phyloP scores from a whole-genome alignment of 2,113 vertebrate genomes.

The Callospermophilus lateralis region DNA sequence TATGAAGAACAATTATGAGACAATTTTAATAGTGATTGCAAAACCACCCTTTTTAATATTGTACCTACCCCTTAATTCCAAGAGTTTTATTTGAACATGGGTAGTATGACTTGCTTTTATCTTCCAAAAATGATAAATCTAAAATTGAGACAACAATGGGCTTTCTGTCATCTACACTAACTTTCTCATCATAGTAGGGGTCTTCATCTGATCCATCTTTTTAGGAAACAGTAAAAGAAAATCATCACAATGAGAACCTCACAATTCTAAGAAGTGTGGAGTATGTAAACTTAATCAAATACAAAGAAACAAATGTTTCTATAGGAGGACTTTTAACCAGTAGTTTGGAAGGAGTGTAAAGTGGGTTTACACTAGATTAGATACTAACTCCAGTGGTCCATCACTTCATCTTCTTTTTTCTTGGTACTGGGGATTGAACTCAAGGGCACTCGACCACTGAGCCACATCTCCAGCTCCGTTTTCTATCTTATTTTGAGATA shows the following conservation, averaged over 20 bases:
- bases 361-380: not conserved
- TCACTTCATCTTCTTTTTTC: not conserved
- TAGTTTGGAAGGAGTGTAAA: not conserved
- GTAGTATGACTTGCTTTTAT: not conserved
- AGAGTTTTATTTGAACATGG: constrained; percentile 41
- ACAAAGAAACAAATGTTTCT: constrained; percentile 28
- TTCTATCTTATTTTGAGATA: no score
- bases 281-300: constrained; percentile 19
- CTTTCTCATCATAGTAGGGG: not conserved
- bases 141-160: not conserved
- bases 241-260: not conserved
- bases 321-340: not conserved
- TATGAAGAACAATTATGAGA: constrained; percentile 18
- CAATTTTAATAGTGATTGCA: constrained; percentile 41
- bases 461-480: no score
- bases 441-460: no score
- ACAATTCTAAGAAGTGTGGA: not conserved
- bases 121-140: not conserved
- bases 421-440: no score
- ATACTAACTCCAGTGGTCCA: not conserved
- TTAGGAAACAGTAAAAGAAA: not conserved
- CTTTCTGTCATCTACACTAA: constrained; percentile 34
- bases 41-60: constrained; percentile 15
- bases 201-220: not conserved
- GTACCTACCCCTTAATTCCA: not conserved